Evolutionary conservation across 1,140 invertebrate species (phyloP), one percentile per base, ranked within the genome.

Genomic region (Orius insidiosus): DNA sequence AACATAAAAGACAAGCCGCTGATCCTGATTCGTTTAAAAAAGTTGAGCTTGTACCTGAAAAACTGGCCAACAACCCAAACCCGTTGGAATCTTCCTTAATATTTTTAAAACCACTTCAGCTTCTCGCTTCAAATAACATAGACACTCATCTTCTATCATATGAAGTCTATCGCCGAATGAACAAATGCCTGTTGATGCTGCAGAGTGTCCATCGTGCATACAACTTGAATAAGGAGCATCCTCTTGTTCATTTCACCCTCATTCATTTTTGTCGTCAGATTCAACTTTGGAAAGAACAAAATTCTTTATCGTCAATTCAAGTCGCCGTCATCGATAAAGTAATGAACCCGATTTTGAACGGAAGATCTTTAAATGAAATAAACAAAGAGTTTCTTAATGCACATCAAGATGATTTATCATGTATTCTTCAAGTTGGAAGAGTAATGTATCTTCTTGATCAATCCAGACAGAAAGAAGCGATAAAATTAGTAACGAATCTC

Each of bases 61-160:
- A 45, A 33, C 49, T 56, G n/a, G 51, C 47, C 15, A 53, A 89
- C 75, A 72, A 74, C 10, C 80, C 87, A 46, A 81, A 93, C 65
- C 88, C 92, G 8, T 64, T 97, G 58, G 84, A 89, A 55, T 85
- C 95, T 68, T 89, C 90, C 14, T 81, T 93, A 43, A 87, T 82
- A 59, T 96, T 97, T 65, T 68, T 97, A 45, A 78, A 79, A 62
- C 93, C 92, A 36, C 67, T 96, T 46, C 85, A 94, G 61, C 72
- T 74, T 52, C 68, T 95, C 51, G 81, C 81, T 37, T 70, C 78
- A 39, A 70, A 89, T 60, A 74, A 72, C 61, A 85, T 96, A 69
- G 83, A 94, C 60, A 95, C 90, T 55, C 90, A 98, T 74, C 70
- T 93, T 52, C 78, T 93, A 73, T 89, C 90, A 57, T 98, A 92